These are phyloP conservation scores for Drosophila pruinosa DNA, from an alignment of 1,140 invertebrate species.

Conservation along the genomic window DNA sequence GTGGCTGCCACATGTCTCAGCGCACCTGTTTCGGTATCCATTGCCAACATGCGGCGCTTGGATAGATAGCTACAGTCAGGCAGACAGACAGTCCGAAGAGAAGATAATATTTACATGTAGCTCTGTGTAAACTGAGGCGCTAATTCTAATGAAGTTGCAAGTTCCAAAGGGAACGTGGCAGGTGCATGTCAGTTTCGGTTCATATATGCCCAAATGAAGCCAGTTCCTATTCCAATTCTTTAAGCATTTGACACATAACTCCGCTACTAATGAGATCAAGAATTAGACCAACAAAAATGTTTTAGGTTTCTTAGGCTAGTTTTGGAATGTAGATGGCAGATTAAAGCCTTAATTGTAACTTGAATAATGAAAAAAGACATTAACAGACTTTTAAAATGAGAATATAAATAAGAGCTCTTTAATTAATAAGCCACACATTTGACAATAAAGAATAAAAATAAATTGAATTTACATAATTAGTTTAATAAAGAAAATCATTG, in stretches of 20 bases:
- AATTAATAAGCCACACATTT: neutral
- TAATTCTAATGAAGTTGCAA: slow-evolving; percentile 70
- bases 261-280: slow-evolving; percentile 43
- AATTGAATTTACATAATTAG: too few relatives aligned
- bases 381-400: neutral
- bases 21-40: slow-evolving; percentile 77
- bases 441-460: neutral
- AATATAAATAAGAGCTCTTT: neutral
- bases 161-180: slow-evolving; percentile 51
- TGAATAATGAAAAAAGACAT: neutral
- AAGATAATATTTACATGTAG: slow-evolving; percentile 61
- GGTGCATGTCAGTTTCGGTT: slow-evolving; percentile 46
- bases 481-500: too few relatives aligned
- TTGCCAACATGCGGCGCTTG: slow-evolving; percentile 48
- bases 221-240: slow-evolving; percentile 39
- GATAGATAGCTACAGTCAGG: neutral
- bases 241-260: slow-evolving; percentile 39
- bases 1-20: slow-evolving; percentile 14
- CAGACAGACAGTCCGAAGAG: neutral
- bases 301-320: slow-evolving; percentile 7
- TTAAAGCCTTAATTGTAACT: neutral
- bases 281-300: neutral
- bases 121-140: slow-evolving; percentile 30
- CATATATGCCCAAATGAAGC: slow-evolving; percentile 16
- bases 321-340: slow-evolving; percentile 1